Conservation (phyloP, 2,797 vertebrate genomes). For the Gymnocypris eckloni region DNA sequence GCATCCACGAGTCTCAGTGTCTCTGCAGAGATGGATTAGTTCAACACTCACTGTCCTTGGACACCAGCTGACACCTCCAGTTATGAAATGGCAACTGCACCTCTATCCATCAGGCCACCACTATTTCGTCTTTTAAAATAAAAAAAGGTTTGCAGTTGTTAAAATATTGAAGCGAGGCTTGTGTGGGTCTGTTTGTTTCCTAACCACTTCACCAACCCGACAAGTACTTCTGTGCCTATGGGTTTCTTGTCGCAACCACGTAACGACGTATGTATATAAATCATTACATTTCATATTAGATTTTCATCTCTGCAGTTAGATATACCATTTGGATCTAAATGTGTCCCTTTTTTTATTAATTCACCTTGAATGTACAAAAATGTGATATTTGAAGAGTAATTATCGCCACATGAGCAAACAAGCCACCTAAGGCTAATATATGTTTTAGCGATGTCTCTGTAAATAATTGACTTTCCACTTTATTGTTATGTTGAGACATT, state of each 20-base stretch:
- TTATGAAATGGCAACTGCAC: neutral
- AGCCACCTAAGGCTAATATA: neutral
- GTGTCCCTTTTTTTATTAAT: neutral
- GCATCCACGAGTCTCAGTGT: neutral
- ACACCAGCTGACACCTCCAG: conserved; percentile 3
- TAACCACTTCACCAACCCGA: neutral
- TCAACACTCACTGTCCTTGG: neutral
- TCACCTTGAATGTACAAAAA: neutral
- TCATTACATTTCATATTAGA: too few relatives aligned
- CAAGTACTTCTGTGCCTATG: neutral
- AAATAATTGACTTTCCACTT: neutral
- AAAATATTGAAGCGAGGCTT: neutral
- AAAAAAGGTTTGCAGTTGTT: neutral
- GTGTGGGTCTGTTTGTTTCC: neutral
- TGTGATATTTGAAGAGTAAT: neutral
- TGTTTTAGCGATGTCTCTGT: neutral
- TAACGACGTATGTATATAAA: neutral
- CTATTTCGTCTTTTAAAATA: neutral
- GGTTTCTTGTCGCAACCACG: neutral
- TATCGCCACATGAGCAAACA: neutral
- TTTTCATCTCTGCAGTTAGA: neutral
- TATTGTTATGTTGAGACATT: neutral
- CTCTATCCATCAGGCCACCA: neutral
- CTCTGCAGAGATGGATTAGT: neutral
- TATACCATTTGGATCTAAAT: neutral